A percentile compares a stretch with the other conserved stretches of the same genome.
Conservation (phyloP, 2,888 invertebrate species). For the Eudasyphora cyanicolor region DNA sequence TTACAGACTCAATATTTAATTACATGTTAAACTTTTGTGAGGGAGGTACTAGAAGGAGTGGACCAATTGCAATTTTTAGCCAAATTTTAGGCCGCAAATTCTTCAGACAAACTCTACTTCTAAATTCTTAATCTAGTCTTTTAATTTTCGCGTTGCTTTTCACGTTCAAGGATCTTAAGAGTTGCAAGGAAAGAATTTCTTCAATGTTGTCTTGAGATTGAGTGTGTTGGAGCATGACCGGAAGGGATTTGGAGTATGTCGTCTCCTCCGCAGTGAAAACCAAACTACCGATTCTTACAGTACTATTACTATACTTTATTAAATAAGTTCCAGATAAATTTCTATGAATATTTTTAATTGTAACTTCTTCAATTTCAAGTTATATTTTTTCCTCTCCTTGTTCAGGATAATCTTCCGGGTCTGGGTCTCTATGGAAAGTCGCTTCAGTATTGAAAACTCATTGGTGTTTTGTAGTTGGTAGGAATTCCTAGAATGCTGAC, state of each 20-base stretch:
- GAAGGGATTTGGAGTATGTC: neutral
- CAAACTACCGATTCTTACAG: neutral
- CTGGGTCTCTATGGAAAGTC: no score
- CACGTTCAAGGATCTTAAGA: neutral
- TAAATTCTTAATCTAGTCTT: neutral
- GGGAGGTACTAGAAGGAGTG: no score
- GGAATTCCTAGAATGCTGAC: slow-evolving; percentile 5
- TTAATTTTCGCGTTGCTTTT: neutral
- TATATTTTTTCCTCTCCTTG: neutral
- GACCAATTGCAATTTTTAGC: no score
- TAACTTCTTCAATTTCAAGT: neutral
- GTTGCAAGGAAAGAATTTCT: neutral
- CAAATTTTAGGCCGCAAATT: no score
- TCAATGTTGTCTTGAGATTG: neutral
- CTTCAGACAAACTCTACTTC: no score
- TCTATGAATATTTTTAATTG: neutral
- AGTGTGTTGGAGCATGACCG: neutral
- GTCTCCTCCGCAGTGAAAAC: neutral
- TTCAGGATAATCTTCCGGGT: slow-evolving; percentile 7
- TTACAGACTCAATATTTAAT: no score
- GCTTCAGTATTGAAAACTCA: slow-evolving; percentile 22
- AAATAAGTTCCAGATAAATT: neutral
- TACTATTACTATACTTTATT: neutral
- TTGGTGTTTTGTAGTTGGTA: slow-evolving; percentile 3
- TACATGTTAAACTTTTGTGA: no score